Conservation (phyloP, 2,797 vertebrate genomes). For the Muscicapa comitata region DNA sequence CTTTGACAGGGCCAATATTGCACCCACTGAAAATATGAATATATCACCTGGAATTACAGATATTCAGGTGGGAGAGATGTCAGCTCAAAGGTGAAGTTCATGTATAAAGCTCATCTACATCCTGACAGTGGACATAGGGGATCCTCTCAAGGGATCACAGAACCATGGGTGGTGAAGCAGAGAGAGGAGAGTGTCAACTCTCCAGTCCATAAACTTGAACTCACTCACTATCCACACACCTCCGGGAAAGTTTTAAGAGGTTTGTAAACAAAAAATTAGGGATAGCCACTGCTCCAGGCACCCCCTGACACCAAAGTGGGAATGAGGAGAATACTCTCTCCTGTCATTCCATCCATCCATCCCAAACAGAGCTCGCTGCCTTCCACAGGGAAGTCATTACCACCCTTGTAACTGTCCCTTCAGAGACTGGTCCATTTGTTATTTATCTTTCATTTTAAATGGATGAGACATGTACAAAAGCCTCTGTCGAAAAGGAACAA, state of each 20-base stretch:
- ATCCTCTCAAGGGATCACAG: not conserved
- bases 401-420: not conserved
- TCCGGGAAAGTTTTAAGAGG: not conserved
- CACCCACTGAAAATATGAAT: not conserved
- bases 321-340: not conserved
- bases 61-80: not conserved
- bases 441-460: slow-evolving; percentile 14
- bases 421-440: not conserved
- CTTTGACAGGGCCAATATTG: rapidly evolving
- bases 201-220: not conserved
- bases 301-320: not conserved
- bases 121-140: not conserved
- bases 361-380: rapidly evolving
- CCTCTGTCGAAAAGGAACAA: not conserved
- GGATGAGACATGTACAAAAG: not conserved
- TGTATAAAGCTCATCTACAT: rapidly evolving
- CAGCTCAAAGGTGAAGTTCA: not conserved
- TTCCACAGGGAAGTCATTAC: not conserved
- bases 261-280: not conserved
- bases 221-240: not conserved
- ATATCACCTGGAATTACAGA: too few relatives aligned
- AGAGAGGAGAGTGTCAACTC: not conserved
- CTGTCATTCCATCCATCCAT: not conserved
- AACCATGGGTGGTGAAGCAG: not conserved
- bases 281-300: not conserved